phyloP scores from a whole-genome alignment of 2,888 invertebrate genomes.

The Heliconius hortense region DNA sequence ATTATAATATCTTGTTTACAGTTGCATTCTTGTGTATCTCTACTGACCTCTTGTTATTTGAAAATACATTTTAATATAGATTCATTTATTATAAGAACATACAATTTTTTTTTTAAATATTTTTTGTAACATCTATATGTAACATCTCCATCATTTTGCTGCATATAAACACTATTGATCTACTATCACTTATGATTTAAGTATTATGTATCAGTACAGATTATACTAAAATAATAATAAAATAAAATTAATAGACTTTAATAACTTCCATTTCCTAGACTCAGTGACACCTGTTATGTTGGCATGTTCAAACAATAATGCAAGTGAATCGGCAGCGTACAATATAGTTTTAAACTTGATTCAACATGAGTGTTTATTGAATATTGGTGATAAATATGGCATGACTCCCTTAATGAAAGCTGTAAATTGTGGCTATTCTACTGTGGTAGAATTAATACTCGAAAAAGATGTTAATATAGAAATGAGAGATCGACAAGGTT shows the following conservation, averaged over 20 bases:
- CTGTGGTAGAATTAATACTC: slow-evolving; percentile 79
- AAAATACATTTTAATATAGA: too few species aligned
- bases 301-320: slow-evolving; percentile 82
- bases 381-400: slow-evolving; percentile 81
- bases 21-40: too few species aligned
- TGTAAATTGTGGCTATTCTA: slow-evolving; percentile 76
- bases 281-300: slow-evolving; percentile 84
- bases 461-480: slow-evolving; percentile 79
- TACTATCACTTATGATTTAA: too few species aligned
- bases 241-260: neutral
- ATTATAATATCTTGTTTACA: too few species aligned
- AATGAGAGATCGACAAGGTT: slow-evolving; percentile 82
- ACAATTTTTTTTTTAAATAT: too few species aligned
- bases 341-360: slow-evolving; percentile 77
- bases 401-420: slow-evolving; percentile 85
- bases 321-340: slow-evolving; percentile 65
- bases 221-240: neutral
- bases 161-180: too few species aligned
- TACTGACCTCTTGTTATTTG: too few species aligned
- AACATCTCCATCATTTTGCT: neutral
- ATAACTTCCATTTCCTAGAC: slow-evolving; percentile 61
- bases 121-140: too few species aligned
- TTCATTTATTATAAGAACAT: too few species aligned
- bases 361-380: slow-evolving; percentile 76
- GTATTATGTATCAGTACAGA: neutral